Evolutionary conservation across 30 jellyfish, hydroid and myxozoan genomes (phyloP), one percentile per base, ranked within the genome.

Genomic region (Morbakka virulenta): DNA sequence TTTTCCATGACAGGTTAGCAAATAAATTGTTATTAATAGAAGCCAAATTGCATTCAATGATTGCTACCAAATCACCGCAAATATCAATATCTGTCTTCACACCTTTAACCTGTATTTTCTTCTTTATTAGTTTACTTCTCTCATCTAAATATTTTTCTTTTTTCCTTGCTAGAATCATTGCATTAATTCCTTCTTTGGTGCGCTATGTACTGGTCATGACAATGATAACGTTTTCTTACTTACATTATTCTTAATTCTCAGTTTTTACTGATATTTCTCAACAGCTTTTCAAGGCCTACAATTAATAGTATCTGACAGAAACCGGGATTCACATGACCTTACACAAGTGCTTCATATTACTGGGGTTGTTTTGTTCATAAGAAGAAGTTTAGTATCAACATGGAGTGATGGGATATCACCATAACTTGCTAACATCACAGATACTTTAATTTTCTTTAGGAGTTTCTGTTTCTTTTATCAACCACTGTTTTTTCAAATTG

Each of bases 401-500:
- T 75, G 79, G 1, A 50, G 76, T 4, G 50, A 4, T 26, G 74
- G 74, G 31, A 62, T 62, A 4, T 62, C 74, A 62, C 74, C 74
- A 62, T 62, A 62, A 28, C 26, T 52, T 52, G 20, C 20, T 52
- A 52, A 52, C 26, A n/a, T 32, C 26, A n/a, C 69, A 52, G 53
- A 73, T 30, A 73, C 85, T 75, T 52, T 48, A 32, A 62, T 75
- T 50, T 27, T 25, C 85, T 27, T 73, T 73, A 29, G 27, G n/a
- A 29, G 29, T 64, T 0, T 51, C 85, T n/a, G 57, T 73, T 52
- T 52, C 85, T 48, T 73, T 73, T 22, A 73, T 52, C 62, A 73
- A 73, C 85, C 85, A 73, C 76, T 73, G 85, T 73, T 73, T 73
- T 73, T 73, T 32, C 25, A 31, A 22, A 73, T 51, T 30, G 52